Evolutionary conservation across 1,140 invertebrate genomes (phyloP).

Genomic region (Mactra quadrangularis): DNA sequence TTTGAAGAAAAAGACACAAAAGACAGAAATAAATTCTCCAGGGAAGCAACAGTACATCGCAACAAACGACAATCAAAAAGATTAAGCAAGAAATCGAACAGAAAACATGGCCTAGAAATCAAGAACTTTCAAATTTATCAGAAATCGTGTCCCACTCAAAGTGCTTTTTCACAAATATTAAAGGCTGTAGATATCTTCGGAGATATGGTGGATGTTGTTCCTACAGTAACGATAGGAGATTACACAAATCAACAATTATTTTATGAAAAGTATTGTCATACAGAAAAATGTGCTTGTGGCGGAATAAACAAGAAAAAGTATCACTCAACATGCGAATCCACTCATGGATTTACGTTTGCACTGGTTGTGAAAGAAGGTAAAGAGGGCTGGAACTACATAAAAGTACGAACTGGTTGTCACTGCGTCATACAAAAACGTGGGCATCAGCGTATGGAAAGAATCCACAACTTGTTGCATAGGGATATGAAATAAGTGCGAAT

Average conservation of each 20-base stretch:
- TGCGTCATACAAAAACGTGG: constrained; percentile 3
- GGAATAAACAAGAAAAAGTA: constrained; percentile 24
- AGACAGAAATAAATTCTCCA: background rate
- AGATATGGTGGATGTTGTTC: constrained; percentile 31
- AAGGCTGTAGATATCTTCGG: constrained; percentile 43
- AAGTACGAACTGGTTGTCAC: constrained; percentile 49
- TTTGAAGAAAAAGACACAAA: background rate
- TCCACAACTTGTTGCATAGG: too few species aligned
- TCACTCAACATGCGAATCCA: constrained; percentile 41
- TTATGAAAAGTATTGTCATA: constrained; percentile 48
- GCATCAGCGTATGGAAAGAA: background rate
- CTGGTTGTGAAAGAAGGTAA: constrained; percentile 39
- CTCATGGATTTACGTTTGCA: constrained; percentile 39
- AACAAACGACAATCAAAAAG: background rate
- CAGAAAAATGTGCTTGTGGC: constrained; percentile 22
- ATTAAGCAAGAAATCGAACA: background rate
- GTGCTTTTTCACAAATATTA: background rate
- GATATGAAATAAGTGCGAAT: too few species aligned
- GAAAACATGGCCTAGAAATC: too few species aligned
- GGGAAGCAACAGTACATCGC: background rate
- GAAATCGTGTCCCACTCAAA: constrained; percentile 20
- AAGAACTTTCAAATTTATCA: background rate
- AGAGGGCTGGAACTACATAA: constrained; percentile 36
- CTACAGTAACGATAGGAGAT: constrained; percentile 23
- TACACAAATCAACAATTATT: constrained; percentile 32